Evolutionary conservation across 2,797 vertebrate genomes (phyloP), one percentile per base, ranked within the genome.

Genomic region (Graptemys geographica): DNA sequence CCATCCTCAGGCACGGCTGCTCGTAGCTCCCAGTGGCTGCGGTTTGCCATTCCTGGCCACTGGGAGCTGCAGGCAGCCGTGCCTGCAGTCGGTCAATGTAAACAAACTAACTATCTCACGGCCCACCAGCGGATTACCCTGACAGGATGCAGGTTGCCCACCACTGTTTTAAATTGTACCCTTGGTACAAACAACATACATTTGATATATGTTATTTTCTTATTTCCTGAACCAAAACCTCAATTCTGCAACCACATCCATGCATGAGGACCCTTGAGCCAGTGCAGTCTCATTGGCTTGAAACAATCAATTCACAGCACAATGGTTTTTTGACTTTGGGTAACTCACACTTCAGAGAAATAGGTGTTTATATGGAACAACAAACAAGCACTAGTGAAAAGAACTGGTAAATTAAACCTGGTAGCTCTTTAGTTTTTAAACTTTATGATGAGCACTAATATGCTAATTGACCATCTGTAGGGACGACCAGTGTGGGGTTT

Each of bases 371-470:
- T 78, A 2, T 7, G 12, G 6, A 16, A 15, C 81, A 31, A n/a
- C 5, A 1, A 57, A 41, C 23, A 86, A 18, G 28, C 21, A 44
- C 23, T 59, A n/a, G 5, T 49, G 31, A 49, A 90, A 79, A 47
- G 10, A 79, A 21, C 19, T 7, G 33, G 25, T 23, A 7, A 28
- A 28, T 7, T 79, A 25, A 65, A 51, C 49, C 8, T 1, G 1
- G 21, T 2, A 53, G 19, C 21, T 37, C 31, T 3, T 49, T 16
- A 33, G 27, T 84, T 88, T 85, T 79, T 23, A 91, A 81, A 56
- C 37, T 59, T 0, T 49, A 9, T 3, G 0, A 28, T 51, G 13
- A 55, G 33, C 79, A 55, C 3, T 57, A 23, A 8, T 0, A 1
- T n/a, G 9, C 74, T 47, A 52, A 23, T 18, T 62, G 2, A 47